Conservation (phyloP, 2,888 invertebrate genomes). For the Chirona hameri region DNA sequence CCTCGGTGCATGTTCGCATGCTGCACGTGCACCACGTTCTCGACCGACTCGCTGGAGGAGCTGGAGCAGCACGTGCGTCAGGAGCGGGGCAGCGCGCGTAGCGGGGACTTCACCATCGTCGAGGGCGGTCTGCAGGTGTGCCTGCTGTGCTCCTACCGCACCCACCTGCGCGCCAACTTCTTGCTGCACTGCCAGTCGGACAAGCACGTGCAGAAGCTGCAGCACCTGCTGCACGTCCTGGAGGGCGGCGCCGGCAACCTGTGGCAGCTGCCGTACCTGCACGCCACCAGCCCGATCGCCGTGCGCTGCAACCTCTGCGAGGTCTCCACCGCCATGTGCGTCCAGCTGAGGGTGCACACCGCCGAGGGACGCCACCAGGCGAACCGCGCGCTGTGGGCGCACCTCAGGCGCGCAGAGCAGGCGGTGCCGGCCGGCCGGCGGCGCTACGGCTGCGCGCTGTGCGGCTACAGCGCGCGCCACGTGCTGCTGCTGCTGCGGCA, state of each 20-base stretch:
- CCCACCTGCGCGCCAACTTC: constrained; percentile 97
- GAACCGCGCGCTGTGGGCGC: constrained; percentile 74
- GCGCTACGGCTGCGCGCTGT: constrained; percentile 72
- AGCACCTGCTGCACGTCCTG: constrained; percentile 97
- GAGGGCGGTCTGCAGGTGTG: constrained; percentile 92
- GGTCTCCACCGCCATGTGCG: constrained; percentile 94
- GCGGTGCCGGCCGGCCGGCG: constrained; percentile 45
- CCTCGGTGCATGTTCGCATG: constrained; percentile 85
- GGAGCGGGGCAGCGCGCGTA: constrained; percentile 83
- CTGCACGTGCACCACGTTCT: constrained; percentile 87
- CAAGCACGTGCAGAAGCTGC: constrained; percentile 95
- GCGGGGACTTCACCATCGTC: constrained; percentile 77
- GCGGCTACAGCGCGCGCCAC: constrained; percentile 77
- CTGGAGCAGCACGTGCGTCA: constrained; percentile 86
- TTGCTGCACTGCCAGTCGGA: constrained; percentile 99
- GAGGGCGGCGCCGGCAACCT: constrained; percentile 89
- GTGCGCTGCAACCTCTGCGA: constrained; percentile 96
- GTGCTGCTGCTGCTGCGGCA: constrained; percentile 84
- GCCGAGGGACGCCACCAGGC: constrained; percentile 88
- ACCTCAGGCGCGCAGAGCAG: constrained; percentile 64
- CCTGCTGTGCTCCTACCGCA: constrained; percentile 96
- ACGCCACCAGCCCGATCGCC: constrained; percentile 78
- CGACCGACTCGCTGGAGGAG: constrained; percentile 83
- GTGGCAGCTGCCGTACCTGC: constrained; percentile 85
- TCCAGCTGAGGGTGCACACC: constrained; percentile 85